phyloP scores from a whole-genome alignment of 1,140 invertebrate species.

The Pseudomyrmex dendroicus region DNA sequence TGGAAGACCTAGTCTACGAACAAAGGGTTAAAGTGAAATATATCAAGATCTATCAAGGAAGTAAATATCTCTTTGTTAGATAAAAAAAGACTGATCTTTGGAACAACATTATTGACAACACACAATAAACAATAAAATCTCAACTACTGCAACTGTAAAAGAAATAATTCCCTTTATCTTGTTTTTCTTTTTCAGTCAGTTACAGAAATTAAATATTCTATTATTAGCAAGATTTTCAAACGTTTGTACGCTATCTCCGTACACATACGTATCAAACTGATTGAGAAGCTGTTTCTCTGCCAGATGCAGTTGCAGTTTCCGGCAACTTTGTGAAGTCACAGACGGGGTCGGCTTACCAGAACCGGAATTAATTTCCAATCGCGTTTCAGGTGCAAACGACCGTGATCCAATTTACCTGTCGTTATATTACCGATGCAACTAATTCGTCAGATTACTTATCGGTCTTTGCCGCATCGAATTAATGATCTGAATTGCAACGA shows the following conservation, averaged over 20 bases:
- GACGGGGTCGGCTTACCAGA: constrained; percentile 38
- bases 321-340: constrained; percentile 49
- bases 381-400: constrained; percentile 53
- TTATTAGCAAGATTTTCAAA: neutral
- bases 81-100: too few relatives aligned
- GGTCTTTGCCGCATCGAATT: constrained; percentile 14
- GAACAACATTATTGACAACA: too few relatives aligned
- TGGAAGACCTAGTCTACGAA: too few relatives aligned
- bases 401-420: constrained; percentile 43
- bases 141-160: neutral
- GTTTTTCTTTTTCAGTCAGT: neutral
- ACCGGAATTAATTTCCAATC: constrained; percentile 56
- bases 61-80: too few relatives aligned
- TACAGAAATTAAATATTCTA: neutral
- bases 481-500: neutral
- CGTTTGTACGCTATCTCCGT: neutral
- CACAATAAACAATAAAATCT: neutral
- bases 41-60: too few relatives aligned
- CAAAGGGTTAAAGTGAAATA: too few relatives aligned
- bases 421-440: constrained; percentile 43
- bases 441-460: constrained; percentile 44
- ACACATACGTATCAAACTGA: constrained; percentile 27
- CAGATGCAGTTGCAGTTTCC: constrained; percentile 30
- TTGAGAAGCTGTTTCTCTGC: constrained; percentile 39
- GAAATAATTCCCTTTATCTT: neutral